A percentile compares a stretch with the other conserved stretches of the same genome.
Evolutionary conservation across 2,888 invertebrate genomes (phyloP).

Genomic region (Lobophora halterata): DNA sequence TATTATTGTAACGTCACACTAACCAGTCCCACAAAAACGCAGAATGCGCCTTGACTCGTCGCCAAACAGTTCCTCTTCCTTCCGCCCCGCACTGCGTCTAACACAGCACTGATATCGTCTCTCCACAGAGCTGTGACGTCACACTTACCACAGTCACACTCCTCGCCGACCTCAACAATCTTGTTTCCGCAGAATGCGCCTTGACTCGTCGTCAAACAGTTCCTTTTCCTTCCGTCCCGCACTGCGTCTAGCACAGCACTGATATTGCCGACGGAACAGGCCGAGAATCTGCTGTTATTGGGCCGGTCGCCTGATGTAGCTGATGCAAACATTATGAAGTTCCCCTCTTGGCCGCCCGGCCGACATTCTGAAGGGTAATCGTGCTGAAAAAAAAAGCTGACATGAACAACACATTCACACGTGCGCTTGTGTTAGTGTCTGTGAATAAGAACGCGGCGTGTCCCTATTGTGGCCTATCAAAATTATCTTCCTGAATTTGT

Average conservation of each 20-base stretch:
- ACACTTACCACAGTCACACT: constrained; percentile 93
- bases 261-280: constrained; percentile 96
- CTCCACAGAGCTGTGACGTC: no score
- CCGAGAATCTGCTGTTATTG: constrained; percentile 98
- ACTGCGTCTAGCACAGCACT: constrained; percentile 96
- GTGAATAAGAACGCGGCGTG: no score
- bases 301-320: constrained; percentile 98
- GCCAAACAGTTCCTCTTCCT: no score
- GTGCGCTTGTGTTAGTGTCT: no score
- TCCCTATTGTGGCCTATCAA: no score
- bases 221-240: constrained; percentile 92
- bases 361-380: constrained; percentile 95
- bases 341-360: constrained; percentile 95
- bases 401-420: no score
- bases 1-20: no score
- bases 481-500: no score
- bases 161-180: constrained; percentile 98
- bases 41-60: no score
- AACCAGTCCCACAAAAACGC: no score
- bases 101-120: no score
- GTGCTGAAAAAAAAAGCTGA: constrained; percentile 87
- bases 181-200: constrained; percentile 99
- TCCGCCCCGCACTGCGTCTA: no score
- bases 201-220: constrained; percentile 93
- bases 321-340: constrained; percentile 99